Base-by-base conservation (phyloP, 2,797 vertebrate species). In the Bryconaethiops microstoma region DNA sequence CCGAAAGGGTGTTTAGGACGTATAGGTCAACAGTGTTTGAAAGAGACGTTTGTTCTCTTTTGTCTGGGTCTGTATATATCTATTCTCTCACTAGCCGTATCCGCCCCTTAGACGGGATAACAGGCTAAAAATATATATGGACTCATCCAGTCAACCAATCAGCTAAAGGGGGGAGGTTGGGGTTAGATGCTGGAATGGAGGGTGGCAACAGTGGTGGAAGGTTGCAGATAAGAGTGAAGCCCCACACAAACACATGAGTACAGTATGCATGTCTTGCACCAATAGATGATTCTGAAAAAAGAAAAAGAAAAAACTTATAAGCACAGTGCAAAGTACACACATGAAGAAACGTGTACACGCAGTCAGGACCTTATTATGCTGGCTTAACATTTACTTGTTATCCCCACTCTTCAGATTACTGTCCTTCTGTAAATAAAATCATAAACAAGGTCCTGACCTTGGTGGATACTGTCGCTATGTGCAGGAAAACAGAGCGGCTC, bases 41-140 rank as follows among this genome's bases (percentile, higher is more conserved):
- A 42, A 48, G 40, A 19, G 68, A 57, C 7, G 35, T 79, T 83
- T 83, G 81, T 72, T 75, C 82, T 78, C 55, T 60, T 40, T 78
- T 80, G 65, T 50, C 40, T 40, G 76, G 69, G 71, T 79, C 78
- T 80, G 77, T 67, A 80, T 85, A 82, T 85, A 81, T 86, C 84
- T 79, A 74, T 82, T 78, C 82, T 80, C 82, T 79, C 42, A 76
- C 74, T 74, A 64, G 19, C 76, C 35, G 84, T 88, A 81, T 83
- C 87, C 83, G 75, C 73, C 77, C 81, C 75, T 85, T 76, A 65
- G 77, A 85, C 77, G 55, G 80, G 80, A 88, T 77, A 86, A 75
- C 82, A 55, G 50, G 50, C 87, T 86, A 88, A 88, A 88, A 88
- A 86, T 88, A 88, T 81, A 83, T 78, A 83, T 74, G 74, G 78